Evolutionary conservation across 92 coral and sea anemone genomes (phyloP).

Genomic region (Porites divaricata): DNA sequence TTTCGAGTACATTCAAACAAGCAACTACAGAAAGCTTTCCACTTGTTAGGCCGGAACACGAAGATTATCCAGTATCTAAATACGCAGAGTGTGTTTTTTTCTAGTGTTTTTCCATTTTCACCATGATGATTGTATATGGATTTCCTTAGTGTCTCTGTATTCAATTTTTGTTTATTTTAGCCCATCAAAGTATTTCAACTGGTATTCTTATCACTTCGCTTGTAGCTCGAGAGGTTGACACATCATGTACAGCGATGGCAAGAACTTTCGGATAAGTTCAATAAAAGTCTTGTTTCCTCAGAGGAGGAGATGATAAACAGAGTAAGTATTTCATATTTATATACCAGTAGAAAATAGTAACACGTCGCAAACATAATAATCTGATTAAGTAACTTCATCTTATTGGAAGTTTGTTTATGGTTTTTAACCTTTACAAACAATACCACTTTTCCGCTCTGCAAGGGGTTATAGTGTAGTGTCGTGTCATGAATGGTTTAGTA

Average conservation of each 20-base stretch:
- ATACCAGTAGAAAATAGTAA: too few relatives aligned
- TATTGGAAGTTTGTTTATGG: too few relatives aligned
- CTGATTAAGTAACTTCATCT: too few relatives aligned
- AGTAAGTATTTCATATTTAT: conserved; percentile 40
- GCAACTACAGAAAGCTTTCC: too few relatives aligned
- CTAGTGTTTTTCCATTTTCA: too few relatives aligned
- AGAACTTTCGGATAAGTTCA: conserved; percentile 85
- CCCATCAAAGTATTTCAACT: neutral
- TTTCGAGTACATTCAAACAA: too few relatives aligned
- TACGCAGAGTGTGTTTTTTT: too few relatives aligned
- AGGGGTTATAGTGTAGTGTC: neutral
- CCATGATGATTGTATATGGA: too few relatives aligned
- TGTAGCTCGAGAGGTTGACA: conserved; percentile 84
- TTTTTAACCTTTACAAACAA: too few relatives aligned
- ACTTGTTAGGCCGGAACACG: too few relatives aligned
- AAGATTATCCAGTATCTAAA: too few relatives aligned
- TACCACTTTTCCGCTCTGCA: neutral
- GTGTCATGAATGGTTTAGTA: neutral
- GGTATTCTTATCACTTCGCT: neutral
- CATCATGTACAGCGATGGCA: conserved; percentile 92
- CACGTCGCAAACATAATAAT: too few relatives aligned
- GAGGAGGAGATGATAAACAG: conserved; percentile 71
- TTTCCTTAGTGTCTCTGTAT: neutral
- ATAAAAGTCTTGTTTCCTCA: conserved; percentile 66
- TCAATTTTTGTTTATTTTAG: neutral